Base-by-base conservation (phyloP, 2,797 vertebrate genomes). In the Okamejei kenojei region DNA sequence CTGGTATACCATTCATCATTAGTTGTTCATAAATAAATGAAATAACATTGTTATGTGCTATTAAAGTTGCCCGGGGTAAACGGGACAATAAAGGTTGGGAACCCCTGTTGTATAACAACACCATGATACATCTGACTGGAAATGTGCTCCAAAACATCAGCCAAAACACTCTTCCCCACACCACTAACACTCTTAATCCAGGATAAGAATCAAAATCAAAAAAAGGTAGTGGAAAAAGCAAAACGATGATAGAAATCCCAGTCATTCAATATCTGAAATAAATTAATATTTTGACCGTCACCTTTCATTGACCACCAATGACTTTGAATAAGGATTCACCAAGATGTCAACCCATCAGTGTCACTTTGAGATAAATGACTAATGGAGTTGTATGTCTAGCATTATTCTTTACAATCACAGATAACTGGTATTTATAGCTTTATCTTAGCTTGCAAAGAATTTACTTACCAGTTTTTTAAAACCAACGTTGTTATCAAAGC, bases 391-490 rank as follows among this genome's bases (percentile, higher is more conserved):
- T 26, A 84, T 58, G 54, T 90, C 7, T 54, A 45, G 58, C 21
- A 0, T 93, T 90, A 35, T n/a, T 11, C 76, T 93, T 68, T 95
- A 96, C 97, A 97, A 97, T 97, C 96, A 35, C 84, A 88, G n/a
- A 96, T 97, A 97, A 97, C 97, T 96, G 95, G 95, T 94, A 93
- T 88, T 93, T 84, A 93, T 21, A 94, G 93, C 58, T 65, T 23
- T 84, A 29, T 93, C 21, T 61, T 35, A n/a, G 81, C n/a, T 58
- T 61, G 65, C 76, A 35, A 54, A 26, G 78, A 94, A 58, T 61
- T 32, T 96, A 96, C 99, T 98, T 99, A 99, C 99, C 99, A 99
- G 96, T 99, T 99, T 97, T 99, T 99, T 98, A 99, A 98, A 97
- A 99, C 99, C 95, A 99, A 98, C 95, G 99, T 99, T 96, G 98